Conservation (phyloP, 2,113 vertebrate genomes). For the Andinoacara biseriatus region DNA sequence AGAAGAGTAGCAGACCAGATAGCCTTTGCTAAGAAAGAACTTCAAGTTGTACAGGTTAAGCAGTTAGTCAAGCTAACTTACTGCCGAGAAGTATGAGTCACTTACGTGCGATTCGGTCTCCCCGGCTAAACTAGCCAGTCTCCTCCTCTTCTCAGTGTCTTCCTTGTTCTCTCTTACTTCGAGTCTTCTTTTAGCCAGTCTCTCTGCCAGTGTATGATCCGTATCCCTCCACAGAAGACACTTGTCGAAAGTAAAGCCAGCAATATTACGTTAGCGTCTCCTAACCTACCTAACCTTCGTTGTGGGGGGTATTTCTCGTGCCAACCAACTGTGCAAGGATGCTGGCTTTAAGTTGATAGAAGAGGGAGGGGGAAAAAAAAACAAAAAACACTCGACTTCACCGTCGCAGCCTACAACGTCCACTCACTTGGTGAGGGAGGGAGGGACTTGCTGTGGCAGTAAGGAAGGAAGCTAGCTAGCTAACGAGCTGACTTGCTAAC, state of each 20-base stretch:
- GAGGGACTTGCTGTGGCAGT: constrained; percentile 68
- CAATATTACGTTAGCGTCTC: constrained; percentile 26
- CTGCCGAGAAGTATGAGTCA: constrained; percentile 32
- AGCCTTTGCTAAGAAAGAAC: constrained; percentile 31
- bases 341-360: constrained; percentile 52
- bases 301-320: neutral
- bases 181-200: constrained; percentile 68
- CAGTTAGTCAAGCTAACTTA: constrained; percentile 15
- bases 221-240: constrained; percentile 51
- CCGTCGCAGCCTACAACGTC: constrained; percentile 65
- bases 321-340: constrained; percentile 47
- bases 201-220: constrained; percentile 60
- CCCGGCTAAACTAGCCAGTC: constrained; percentile 74
- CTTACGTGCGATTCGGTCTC: constrained; percentile 73
- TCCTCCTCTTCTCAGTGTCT: constrained; percentile 62
- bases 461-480: constrained; percentile 46
- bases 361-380: neutral
- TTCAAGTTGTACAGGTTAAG: constrained; percentile 42
- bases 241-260: constrained; percentile 34
- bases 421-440: constrained; percentile 72
- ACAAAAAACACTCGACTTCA: constrained; percentile 35
- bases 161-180: constrained; percentile 68
- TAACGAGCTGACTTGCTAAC: constrained; percentile 48
- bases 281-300: constrained; percentile 16
- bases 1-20: constrained; percentile 22